Percentiles rank a stretch among this genome's conserved stretches.
These are phyloP conservation scores for Pissodes strobi DNA, from an alignment of 1,140 invertebrate genomes.

Conservation along the genomic window DNA sequence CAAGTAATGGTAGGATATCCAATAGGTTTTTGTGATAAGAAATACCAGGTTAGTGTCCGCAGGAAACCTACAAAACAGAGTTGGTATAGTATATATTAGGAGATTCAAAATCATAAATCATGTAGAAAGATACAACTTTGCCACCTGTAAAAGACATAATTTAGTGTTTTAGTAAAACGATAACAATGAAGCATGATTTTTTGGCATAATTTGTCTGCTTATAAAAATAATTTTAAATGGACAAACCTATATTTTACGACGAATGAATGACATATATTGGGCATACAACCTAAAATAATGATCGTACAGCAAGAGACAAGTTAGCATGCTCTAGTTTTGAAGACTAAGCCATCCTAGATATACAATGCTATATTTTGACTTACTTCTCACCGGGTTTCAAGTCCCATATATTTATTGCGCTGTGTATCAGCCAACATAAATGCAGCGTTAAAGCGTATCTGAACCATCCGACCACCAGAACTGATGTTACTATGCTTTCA, in stretches of 20 bases:
- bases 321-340: neutral
- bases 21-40: slow-evolving; percentile 71
- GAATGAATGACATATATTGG: no score
- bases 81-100: no score
- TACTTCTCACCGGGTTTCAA: slow-evolving; percentile 71
- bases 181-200: neutral
- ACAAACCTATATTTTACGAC: no score
- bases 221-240: no score
- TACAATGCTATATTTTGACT: no score
- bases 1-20: slow-evolving; percentile 79
- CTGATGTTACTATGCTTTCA: slow-evolving; percentile 58
- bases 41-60: slow-evolving; percentile 74
- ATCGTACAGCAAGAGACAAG: no score
- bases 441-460: slow-evolving; percentile 66
- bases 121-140: no score
- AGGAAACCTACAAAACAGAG: slow-evolving; percentile 66
- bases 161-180: no score
- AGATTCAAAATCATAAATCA: no score
- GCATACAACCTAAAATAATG: no score
- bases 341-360: neutral
- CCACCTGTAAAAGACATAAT: no score
- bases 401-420: slow-evolving; percentile 71
- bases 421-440: slow-evolving; percentile 71
- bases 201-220: neutral
- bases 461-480: slow-evolving; percentile 63